Base-by-base conservation (phyloP, 2,888 invertebrate genomes). In the Chrysolina oricalcia region DNA sequence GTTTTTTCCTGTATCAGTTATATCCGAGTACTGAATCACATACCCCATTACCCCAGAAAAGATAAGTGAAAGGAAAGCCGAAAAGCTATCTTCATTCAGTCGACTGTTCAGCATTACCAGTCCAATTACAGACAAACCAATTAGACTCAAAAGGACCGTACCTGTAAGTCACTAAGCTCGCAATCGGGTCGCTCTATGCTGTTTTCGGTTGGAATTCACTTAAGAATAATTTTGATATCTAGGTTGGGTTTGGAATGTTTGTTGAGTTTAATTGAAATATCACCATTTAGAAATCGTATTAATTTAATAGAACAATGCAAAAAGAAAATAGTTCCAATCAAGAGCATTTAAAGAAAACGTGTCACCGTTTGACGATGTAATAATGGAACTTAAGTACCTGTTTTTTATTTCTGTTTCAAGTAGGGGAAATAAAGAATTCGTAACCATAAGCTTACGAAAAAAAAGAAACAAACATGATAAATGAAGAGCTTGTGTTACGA, bases 61-160 rank as follows among this genome's bases (percentile, higher is more conserved):
- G 80, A 82, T 83, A 82, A 83, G 81, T 80, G 81, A 81, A 81
- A 80, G 79, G 77, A 74, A 72, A 81, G 78, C 74, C 77, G 74
- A 74, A 77, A 80, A 81, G 82, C 81, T 79, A 81, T 81, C 80
- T 79, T 82, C 81, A 83, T 83, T 80, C 80, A 80, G 77, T 81
- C 78, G 77, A 74, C 64, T 80, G 81, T 78, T 81, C 80, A 79
- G 80, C 75, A 81, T 81, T 80, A 81, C 80, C 74, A 79, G 80
- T 78, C 81, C 82, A 83, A 83, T 83, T 82, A 83, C 82, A 76
- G 81, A 80, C 81, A 80, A 80, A 82, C 81, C 81, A 81, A 83
- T 83, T 81, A 83, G 81, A 80, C 80, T 81, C 80, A 82, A 80
- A 80, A 78, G 78, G 77, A 65, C 82, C 78, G 76, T 81, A 80